Conservation (phyloP, 2,113 vertebrate genomes). For the Orycteropus afer region DNA sequence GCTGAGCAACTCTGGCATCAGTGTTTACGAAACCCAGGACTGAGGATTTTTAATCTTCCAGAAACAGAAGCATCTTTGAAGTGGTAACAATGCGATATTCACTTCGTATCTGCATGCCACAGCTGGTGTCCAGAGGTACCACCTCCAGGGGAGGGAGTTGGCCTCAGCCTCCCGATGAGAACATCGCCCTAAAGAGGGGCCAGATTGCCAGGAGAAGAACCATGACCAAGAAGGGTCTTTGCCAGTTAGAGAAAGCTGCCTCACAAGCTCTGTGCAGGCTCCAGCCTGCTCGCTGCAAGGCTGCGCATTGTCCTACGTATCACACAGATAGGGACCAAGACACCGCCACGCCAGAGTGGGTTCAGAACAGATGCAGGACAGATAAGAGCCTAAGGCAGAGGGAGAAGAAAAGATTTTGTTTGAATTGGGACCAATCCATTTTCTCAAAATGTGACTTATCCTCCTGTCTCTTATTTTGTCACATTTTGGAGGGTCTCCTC, state of each 20-base stretch:
- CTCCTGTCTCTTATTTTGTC: conserved; percentile 99
- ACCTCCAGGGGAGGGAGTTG: conserved; percentile 28
- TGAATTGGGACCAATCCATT: conserved; percentile 83
- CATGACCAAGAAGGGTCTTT: conserved; percentile 78
- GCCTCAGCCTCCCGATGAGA: background rate
- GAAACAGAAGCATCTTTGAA: conserved; percentile 24
- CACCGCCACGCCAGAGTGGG: conserved; percentile 85
- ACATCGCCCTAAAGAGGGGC: conserved; percentile 63
- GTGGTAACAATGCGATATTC: background rate
- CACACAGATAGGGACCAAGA: conserved; percentile 87
- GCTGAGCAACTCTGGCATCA: background rate
- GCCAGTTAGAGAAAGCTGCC: conserved; percentile 75
- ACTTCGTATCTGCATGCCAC: conserved; percentile 60
- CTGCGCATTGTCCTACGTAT: conserved; percentile 63
- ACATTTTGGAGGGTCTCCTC: conserved; percentile 98
- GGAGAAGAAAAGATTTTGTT: conserved; percentile 84
- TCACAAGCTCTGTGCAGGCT: conserved; percentile 74
- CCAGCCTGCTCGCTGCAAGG: conserved; percentile 66
- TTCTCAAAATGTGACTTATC: conserved; percentile 99
- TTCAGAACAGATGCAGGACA: conserved; percentile 88
- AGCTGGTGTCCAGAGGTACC: conserved; percentile 30
- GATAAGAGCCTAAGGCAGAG: conserved; percentile 84
- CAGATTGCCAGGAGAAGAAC: conserved; percentile 77
- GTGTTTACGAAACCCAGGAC: background rate
- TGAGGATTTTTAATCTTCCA: conserved; percentile 12